Evolutionary conservation across 1,140 invertebrate species (phyloP).

Genomic region (Neodiprion lecontei): DNA sequence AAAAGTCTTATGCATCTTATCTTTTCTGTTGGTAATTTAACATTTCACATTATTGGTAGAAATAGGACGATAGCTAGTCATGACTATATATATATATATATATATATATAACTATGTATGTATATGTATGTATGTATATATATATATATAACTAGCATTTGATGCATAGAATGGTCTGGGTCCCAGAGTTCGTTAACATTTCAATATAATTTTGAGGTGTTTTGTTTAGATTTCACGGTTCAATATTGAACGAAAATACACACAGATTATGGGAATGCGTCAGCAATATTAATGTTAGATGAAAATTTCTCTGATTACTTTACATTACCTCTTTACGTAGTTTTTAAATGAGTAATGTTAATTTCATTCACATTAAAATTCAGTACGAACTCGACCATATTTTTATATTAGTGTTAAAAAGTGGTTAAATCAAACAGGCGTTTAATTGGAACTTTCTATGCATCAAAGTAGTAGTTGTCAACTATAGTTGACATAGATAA

Average conservation of each 20-base stretch:
- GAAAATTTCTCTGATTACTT: no score
- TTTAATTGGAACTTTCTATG: slow-evolving; percentile 22
- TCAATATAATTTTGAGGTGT: not conserved
- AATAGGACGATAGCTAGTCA: slow-evolving; percentile 5
- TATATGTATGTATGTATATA: not conserved
- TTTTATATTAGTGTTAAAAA: no score
- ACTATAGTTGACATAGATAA: slow-evolving; percentile 17
- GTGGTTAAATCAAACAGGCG: no score
- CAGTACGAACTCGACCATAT: no score
- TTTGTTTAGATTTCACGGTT: not conserved
- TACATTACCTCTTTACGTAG: no score
- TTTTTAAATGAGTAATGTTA: no score
- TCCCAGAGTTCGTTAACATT: not conserved
- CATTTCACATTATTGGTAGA: slow-evolving; percentile 45
- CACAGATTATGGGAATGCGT: no score
- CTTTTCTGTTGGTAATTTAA: slow-evolving; percentile 63
- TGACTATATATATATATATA: not conserved
- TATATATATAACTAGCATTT: slow-evolving; percentile 13
- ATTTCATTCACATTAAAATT: no score
- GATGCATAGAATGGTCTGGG: slow-evolving; percentile 31
- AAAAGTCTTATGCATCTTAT: slow-evolving; percentile 63
- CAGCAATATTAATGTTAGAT: no score
- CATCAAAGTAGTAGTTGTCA: slow-evolving; percentile 26
- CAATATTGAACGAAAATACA: no score
- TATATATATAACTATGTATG: no score